phyloP scores from a whole-genome alignment of 2,888 invertebrate species.

The Drosophila neotestacea region DNA sequence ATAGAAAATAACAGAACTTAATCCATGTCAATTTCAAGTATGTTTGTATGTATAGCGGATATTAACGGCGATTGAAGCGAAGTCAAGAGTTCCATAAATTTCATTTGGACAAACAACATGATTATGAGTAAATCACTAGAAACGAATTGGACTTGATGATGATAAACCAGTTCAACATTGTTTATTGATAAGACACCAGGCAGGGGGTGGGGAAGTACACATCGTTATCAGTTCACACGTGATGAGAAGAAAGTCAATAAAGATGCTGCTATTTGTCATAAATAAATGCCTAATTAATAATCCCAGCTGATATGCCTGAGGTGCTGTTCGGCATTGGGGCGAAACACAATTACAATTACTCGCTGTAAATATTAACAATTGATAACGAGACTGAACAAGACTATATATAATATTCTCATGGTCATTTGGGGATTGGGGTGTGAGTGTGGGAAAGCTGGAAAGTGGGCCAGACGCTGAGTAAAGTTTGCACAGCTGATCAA shows the following conservation, averaged over 20 bases:
- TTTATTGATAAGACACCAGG: constrained; percentile 9
- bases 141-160: not conserved
- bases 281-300: constrained; percentile 55
- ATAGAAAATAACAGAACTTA: constrained; percentile 51
- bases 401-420: constrained; percentile 17
- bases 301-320: constrained; percentile 36
- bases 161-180: constrained; percentile 17
- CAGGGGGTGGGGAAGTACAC: not conserved
- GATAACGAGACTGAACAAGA: constrained; percentile 33
- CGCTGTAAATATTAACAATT: constrained; percentile 54
- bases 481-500: constrained; percentile 32
- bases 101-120: constrained; percentile 35
- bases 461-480: constrained; percentile 13
- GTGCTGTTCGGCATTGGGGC: constrained; percentile 14
- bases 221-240: constrained; percentile 31
- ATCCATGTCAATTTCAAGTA: constrained; percentile 60
- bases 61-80: not conserved
- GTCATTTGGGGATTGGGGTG: constrained; percentile 21
- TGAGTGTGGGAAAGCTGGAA: constrained; percentile 26
- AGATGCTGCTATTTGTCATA: constrained; percentile 24
- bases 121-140: constrained; percentile 43
- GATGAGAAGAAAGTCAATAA: no score
- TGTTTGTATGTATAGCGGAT: constrained; percentile 5
- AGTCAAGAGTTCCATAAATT: constrained; percentile 21
- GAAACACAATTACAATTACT: constrained; percentile 42